Base-by-base conservation (phyloP, 2,113 vertebrate species). In the Corythornis vintsioides region DNA sequence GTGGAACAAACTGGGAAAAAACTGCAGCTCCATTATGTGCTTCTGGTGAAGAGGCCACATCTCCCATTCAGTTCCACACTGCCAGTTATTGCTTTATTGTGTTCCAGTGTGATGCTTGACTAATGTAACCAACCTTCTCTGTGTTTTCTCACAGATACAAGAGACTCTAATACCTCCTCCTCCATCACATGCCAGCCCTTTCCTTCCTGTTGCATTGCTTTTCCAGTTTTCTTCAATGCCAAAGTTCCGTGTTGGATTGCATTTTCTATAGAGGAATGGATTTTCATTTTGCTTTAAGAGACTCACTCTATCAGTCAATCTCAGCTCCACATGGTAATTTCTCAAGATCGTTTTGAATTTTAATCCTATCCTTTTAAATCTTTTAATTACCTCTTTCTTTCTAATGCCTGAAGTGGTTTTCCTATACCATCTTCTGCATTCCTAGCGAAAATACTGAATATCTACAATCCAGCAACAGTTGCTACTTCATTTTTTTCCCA, bases 361-460 rank as follows among this genome's bases (percentile, higher is more conserved):
- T 86, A 88, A 88, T 91, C 75, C 10, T 26, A 53, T 60, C 60
- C 26, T 77, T 92, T 80, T 8, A 94, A 92, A 88, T 89, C 14
- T 56, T 93, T 80, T 80, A 85, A 92, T 91, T 83, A 38, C 20
- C 28, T 92, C 50, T 85, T 84, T 47, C 28, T 95, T 89, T 88
- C 55, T 63, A 43, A 45, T 55, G 35, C 15, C 45, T 82, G 55
- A 70, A 89, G 38, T 70, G 47, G 8, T 85, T 76, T 81, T 87
- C 38, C 50, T 73, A 13, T 47, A 20, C 19, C 25, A 55, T 65
- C 50, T 76, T 89, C 71, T 85, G 9, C n/a, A 70, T 76, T 91
- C 50, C 22, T 38, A 18, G 33, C 66, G 33, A 83, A 94, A 94
- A 94, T 66, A 91, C 24, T 59, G 71, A 79, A 76, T 70, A 66